Evolutionary conservation across 2,113 vertebrate genomes (phyloP).

Genomic region (Chunga burmeisteri): DNA sequence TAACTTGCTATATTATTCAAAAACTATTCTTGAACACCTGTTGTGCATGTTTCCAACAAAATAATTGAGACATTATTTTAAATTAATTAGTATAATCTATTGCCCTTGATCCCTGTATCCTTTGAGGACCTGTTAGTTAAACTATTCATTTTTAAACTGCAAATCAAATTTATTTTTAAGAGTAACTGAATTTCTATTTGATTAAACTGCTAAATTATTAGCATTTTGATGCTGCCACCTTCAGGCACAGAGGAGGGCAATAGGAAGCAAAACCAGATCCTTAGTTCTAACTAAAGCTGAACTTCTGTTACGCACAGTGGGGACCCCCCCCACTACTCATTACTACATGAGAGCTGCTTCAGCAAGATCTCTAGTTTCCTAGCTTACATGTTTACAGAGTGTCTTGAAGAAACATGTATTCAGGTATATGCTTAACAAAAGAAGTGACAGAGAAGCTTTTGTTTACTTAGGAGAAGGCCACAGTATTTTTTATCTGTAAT

Average conservation of each 20-base stretch:
- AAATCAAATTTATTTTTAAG: not conserved
- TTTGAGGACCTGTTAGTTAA: not conserved
- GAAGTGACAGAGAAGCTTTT: not conserved
- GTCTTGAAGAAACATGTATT: not conserved
- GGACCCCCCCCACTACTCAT: fast-evolving
- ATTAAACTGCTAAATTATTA: not conserved
- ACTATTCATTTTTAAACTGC: not conserved
- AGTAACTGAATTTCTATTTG: not conserved
- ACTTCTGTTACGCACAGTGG: not conserved
- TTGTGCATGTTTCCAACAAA: not conserved
- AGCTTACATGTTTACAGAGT: not conserved
- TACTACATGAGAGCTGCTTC: not conserved
- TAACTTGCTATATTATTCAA: not conserved
- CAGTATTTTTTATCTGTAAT: not conserved
- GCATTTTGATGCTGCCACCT: conserved; percentile 34
- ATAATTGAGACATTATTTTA: not conserved
- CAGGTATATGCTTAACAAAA: not conserved
- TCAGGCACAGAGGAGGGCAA: not conserved
- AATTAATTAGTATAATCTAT: not conserved
- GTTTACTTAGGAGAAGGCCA: not conserved
- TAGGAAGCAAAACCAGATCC: not conserved
- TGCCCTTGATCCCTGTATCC: not conserved
- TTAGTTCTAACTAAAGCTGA: not conserved
- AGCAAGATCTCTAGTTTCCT: not conserved
- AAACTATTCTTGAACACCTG: not conserved